Evolutionary conservation across 2,888 invertebrate species (phyloP), one percentile per base, ranked within the genome.

Genomic region (Harmothoe impar): DNA sequence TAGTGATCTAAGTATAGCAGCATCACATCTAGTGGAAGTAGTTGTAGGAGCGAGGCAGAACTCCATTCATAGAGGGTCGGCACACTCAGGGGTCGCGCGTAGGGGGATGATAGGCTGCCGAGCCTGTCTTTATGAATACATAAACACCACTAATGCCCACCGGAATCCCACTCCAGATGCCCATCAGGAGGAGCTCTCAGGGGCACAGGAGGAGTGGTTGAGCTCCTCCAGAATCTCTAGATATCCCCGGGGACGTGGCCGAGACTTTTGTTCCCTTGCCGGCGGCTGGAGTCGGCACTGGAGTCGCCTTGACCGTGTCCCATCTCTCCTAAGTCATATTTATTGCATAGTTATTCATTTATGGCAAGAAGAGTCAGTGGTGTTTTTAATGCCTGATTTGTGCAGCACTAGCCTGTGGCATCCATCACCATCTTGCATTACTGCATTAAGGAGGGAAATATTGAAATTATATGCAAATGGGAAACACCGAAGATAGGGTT

Each of bases 371-470:
- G 43, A 84, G 51, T 51, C 84, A 84, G 84, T 51, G 84, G 84
- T n/a, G 51, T 35, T 84, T 84, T 84, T 84, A 84, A 84, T 84
- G 84, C 84, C 51, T 84, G 84, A 84, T 84, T 43, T 84, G 43
- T 84, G 84, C 43, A 35, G 5, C 84, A 0, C 84, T 84, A 84
- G 23, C 84, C 23, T 20, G 23, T 3, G 23, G 20, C 84, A 84
- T 84, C 51, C 43, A 84, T 84, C 84, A 84, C 23, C 84, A 17
- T 51, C 84, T 84, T 84, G 43, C 51, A 43, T 84, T 84, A 84
- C 84, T 51, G 84, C 84, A 35, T 35, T 84, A 84, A 84, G 51
- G 84, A 35, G 43, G 29, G 84, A 29, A 84, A 84, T 84, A 84
- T 84, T 84, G 84, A 84, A 84, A 84, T 43, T 51, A 43, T 84